Base-by-base conservation (phyloP, 1,140 invertebrate genomes). In the Trichonephila inaurata region DNA sequence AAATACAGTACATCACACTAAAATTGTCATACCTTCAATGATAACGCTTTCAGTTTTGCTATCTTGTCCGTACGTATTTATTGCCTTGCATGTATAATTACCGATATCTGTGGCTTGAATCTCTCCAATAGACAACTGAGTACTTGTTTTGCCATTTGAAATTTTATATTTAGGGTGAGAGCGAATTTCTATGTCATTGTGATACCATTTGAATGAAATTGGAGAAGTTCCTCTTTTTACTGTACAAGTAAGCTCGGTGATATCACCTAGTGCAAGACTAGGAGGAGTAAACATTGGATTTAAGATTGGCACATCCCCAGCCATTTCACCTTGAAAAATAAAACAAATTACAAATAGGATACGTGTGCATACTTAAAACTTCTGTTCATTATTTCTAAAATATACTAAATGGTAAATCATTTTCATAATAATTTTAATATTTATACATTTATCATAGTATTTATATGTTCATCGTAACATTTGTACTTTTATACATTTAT, bases 41-140 rank as follows among this genome's bases (percentile, higher is more conserved):
- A 95, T 89, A 18, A 95, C 91, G 81, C 94, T 77, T 81, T 61
- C 95, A 10, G 95, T 95, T 81, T 95, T 94, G 33, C 85, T 94
- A 28, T 94, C 94, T 4, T 94, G 85, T 18, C 95, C 95, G 16
- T 94, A 94, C 7, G 93, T 82, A 87, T 95, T 95, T 33, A 77
- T 94, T 7, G 95, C 95, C 44, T 93, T 88, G 89, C 95, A 95
- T 1, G 95, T 95, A 89, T 95, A 95, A 83, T 95, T 94, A 16
- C 95, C 95, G 60, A 94, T 94, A 69, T 95, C 87, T 72, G 18
- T 4, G 4, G 87, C 72, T 44, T 44, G 83, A 18, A 94, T 72
- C 72, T 91, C 77, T 18, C 83, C 81, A 16, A 94, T 69, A 2
- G 18, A 81, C 21, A 90, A 28, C 10, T 77, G 44, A 2, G 89